A percentile compares a stretch with the other conserved stretches of the same genome.
phyloP scores from a whole-genome alignment of 1,140 invertebrate genomes.

The Parapsyche elsis region DNA sequence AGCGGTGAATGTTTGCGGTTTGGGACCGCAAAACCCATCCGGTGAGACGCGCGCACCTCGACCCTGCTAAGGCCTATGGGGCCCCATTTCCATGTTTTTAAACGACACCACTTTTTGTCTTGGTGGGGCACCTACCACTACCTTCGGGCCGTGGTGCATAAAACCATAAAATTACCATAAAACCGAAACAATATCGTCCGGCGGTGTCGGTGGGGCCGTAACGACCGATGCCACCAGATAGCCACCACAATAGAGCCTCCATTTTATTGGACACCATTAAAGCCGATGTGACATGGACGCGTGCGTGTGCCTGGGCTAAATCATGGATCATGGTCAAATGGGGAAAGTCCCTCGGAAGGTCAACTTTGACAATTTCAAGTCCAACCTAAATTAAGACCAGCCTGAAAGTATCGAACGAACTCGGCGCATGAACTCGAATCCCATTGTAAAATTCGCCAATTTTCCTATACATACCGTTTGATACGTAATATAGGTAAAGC shows the following conservation, averaged over 20 bases:
- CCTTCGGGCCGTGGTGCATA: constrained; percentile 47
- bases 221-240: constrained; percentile 38
- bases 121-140: background rate
- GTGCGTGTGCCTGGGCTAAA: background rate
- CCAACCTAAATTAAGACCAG: too few species aligned
- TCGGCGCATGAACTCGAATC: too few species aligned
- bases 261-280: constrained; percentile 5
- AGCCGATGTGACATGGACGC: background rate
- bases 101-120: constrained; percentile 51
- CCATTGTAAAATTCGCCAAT: too few species aligned
- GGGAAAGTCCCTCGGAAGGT: too few species aligned
- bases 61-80: background rate
- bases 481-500: too few species aligned
- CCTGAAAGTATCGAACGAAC: too few species aligned
- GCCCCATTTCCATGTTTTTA: constrained; percentile 46
- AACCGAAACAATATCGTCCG: constrained; percentile 54
- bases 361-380: too few species aligned
- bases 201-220: constrained; percentile 49
- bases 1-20: constrained; percentile 41
- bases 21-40: constrained; percentile 50
- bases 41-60: constrained; percentile 46
- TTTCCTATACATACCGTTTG: too few species aligned
- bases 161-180: constrained; percentile 57
- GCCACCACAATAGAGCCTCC: constrained; percentile 39
- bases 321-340: background rate